Percentiles rank a stretch among this genome's conserved stretches.
Conservation (phyloP, 1,140 invertebrate genomes). For the Lethocerus indicus region DNA sequence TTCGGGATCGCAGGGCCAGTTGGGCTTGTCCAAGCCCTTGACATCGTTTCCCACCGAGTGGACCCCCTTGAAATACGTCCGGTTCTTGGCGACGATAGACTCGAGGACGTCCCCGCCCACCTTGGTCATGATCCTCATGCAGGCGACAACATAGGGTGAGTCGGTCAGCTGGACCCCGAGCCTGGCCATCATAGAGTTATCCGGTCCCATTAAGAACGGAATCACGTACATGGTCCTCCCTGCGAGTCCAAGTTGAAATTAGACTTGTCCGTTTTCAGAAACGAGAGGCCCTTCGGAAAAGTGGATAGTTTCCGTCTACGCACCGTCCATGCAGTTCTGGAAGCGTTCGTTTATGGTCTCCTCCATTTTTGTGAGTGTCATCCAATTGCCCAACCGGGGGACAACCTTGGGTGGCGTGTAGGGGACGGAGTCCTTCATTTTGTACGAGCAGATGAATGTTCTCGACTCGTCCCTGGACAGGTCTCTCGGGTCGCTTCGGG, state of each 20-base stretch:
- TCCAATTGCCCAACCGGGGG: conserved; percentile 87
- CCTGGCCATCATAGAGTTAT: conserved; percentile 87
- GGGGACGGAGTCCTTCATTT: conserved; percentile 68
- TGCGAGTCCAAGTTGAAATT: conserved; percentile 24
- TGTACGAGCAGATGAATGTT: conserved; percentile 85
- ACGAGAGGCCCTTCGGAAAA: neutral
- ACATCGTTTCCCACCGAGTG: conserved; percentile 81
- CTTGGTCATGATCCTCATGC: conserved; percentile 96
- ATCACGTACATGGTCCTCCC: conserved; percentile 98
- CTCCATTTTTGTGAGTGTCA: conserved; percentile 69
- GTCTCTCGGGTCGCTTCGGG: conserved; percentile 89
- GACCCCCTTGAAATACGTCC: conserved; percentile 71
- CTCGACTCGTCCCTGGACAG: conserved; percentile 92
- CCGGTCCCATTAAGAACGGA: conserved; percentile 96
- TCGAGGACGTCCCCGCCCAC: conserved; percentile 62
- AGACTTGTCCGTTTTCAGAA: too few species aligned
- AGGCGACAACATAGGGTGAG: conserved; percentile 92
- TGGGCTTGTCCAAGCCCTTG: conserved; percentile 32
- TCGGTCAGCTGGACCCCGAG: conserved; percentile 96
- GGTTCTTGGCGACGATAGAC: conserved; percentile 41
- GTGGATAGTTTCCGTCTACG: neutral
- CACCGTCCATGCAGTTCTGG: conserved; percentile 88
- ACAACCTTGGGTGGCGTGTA: conserved; percentile 50
- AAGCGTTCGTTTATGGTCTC: conserved; percentile 72
- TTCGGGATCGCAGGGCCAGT: conserved; percentile 96